Evolutionary conservation across 2,888 invertebrate genomes (phyloP), one percentile per base, ranked within the genome.

Genomic region (Drosophila sordidapex): DNA sequence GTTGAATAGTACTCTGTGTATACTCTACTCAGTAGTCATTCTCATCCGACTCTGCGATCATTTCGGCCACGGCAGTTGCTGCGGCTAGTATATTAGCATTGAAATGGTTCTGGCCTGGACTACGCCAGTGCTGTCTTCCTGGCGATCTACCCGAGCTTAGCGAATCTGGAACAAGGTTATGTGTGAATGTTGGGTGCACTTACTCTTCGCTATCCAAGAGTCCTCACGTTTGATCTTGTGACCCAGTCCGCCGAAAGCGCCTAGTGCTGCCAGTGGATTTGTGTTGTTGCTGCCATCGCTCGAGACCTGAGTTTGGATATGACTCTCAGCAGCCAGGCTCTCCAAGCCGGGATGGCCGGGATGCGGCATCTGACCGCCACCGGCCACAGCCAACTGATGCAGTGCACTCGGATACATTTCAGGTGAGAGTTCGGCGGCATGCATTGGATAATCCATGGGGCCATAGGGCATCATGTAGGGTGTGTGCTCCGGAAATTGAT

Each of bases 381-480:
- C 89, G 0, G 87, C 91, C 6, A 84, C 89, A 0, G 91, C 91
- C 29, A 91, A 82, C 51, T 91, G 89, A 54, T 93, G 92, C 64
- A 91, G 57, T 36, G 91, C 91, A 13, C 85, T 80, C 1, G 91
- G 91, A 74, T 92, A 93, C 86, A 93, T 90, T 11, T 93, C 93
- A 1, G 88, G 90, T 0, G 91, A 83, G 2, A 92, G 76, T 6
- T 93, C 92, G 2, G 89, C 85, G 0, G 87, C 90, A 51, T 89
- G 91, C 76, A 93, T 85, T 1, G 91, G 91, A 63, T 92, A 93
- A 66, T 93, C 93, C 92, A 93, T 92, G 25, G 25, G 46, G 65
- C 91, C 92, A 38, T 93, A 93, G 35, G 93, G 93, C 92, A 93
- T 92, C 89, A 93, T 91, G 54, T 92, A 92, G 1, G 92, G 93